Conservation (phyloP, 1,140 invertebrate species). For the Whitmania pigra region DNA sequence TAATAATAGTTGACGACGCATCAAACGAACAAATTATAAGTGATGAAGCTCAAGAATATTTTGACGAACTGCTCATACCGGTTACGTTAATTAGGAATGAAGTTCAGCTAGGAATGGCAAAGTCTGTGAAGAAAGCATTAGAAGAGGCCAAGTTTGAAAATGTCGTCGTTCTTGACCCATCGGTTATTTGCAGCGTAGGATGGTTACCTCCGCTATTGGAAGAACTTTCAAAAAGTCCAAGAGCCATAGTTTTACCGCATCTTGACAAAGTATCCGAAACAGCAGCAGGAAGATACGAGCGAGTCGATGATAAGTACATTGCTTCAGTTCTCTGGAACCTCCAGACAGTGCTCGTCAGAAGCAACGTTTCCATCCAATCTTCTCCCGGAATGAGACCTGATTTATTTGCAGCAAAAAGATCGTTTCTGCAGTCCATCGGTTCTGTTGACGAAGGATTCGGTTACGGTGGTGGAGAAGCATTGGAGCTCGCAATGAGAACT, state of each 20-base stretch:
- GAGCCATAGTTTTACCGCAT: constrained; percentile 21
- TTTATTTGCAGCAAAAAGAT: constrained; percentile 18
- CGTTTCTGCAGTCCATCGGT: constrained; percentile 13
- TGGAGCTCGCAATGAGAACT: constrained; percentile 21
- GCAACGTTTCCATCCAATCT: not conserved
- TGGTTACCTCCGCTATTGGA: constrained; percentile 23
- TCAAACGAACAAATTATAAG: constrained; percentile 19
- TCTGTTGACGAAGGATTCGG: constrained; percentile 18
- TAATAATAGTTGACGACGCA: constrained; percentile 21
- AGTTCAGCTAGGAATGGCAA: not conserved
- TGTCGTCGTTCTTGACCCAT: constrained; percentile 21
- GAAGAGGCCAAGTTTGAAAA: constrained; percentile 8
- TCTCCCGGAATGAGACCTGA: constrained; percentile 20
- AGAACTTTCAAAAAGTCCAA: not conserved
- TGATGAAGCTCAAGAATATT: not conserved
- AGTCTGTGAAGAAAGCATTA: not conserved
- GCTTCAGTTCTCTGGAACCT: constrained; percentile 18
- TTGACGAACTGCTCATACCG: not conserved
- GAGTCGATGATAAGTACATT: not conserved
- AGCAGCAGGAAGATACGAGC: constrained; percentile 12
- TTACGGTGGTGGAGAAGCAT: constrained; percentile 20
- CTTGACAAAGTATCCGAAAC: constrained; percentile 20
- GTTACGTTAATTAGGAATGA: not conserved
- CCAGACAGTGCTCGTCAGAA: constrained; percentile 1
- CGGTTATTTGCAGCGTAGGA: constrained; percentile 12